Evolutionary conservation across 2,888 invertebrate species (phyloP).

Genomic region (Oscheius sp.): DNA sequence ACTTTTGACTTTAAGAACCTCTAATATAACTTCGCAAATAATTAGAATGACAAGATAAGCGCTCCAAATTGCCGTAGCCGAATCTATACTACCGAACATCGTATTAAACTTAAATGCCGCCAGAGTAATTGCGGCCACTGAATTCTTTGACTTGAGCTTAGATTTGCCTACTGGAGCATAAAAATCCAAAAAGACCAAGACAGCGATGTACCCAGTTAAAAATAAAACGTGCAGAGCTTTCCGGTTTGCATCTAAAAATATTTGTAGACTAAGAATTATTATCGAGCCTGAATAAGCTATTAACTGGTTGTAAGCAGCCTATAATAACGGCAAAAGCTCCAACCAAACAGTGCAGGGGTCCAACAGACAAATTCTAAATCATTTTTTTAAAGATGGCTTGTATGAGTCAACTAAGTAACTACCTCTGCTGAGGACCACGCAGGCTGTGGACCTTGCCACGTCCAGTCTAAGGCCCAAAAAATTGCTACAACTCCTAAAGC

Average conservation of each 20-base stretch:
- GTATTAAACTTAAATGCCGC: conserved; percentile 1
- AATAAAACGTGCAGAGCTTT: conserved; percentile 37
- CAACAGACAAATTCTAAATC: background rate
- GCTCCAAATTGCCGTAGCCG: background rate
- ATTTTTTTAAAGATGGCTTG: background rate
- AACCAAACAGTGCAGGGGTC: conserved; percentile 45
- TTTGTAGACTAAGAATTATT: background rate
- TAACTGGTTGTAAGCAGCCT: conserved; percentile 53
- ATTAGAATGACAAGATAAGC: conserved; percentile 2
- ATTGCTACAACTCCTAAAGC: conserved; percentile 47
- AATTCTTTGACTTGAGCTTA: background rate
- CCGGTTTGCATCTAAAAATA: conserved; percentile 40
- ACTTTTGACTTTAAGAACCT: conserved; percentile 5
- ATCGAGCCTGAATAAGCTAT: conserved; percentile 34
- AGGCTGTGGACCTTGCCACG: conserved; percentile 45
- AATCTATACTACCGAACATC: conserved; percentile 3
- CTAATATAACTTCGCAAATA: background rate
- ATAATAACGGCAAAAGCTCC: conserved; percentile 48
- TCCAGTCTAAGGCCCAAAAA: conserved; percentile 51
- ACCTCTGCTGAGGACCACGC: conserved; percentile 22
- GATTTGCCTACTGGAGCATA: conserved; percentile 34
- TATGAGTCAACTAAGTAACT: background rate
- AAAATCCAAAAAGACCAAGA: conserved; percentile 45
- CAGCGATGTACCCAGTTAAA: conserved; percentile 52
- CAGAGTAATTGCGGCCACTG: conserved; percentile 9